Evolutionary conservation across 2,888 invertebrate genomes (phyloP), one percentile per base, ranked within the genome.

Genomic region (Abrostola triplasia): DNA sequence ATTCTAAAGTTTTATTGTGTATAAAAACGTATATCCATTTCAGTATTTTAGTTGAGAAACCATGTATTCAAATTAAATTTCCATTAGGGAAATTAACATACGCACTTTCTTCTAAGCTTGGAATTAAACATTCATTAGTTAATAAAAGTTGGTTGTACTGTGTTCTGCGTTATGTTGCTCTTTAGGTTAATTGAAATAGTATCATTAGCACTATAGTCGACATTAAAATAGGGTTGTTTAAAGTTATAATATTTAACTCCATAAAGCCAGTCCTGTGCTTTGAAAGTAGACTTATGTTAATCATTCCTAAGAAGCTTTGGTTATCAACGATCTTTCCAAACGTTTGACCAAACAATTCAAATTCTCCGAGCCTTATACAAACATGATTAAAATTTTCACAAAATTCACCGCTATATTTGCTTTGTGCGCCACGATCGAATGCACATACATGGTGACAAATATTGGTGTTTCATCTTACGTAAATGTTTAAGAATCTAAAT

Each of bases 401-500:
- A 66, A 53, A 59, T 61, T 58, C 55, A 42, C 58, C 56, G 49
- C 71, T 79, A 80, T 83, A 24, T 83, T 80, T 76, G 73, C 59
- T 64, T 66, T 69, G 69, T 69, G 71, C 61, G 64, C 67, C 71
- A 73, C 71, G 56, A 79, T 78, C 78, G 66, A 80, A 73, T 73
- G 67, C 67, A 77, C 68, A 70, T 66, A 82, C 81, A 77, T 73
- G 72, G 66, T 24, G 54, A 59, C 75, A 77, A 77, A 76, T 76
- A 76, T 76, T 68, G 64, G 63, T 66, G 51, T 59, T 61, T 54
- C 44, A 11, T 66, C 70, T 74, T 72, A 77, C 76, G 70, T 71
- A 79, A 80, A 80, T 73, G 70, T 80, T 81, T 77, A 73, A 73
- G 78, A 81, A 80, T 79, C 74, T 72, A 78, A 83, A 83, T 81